Evolutionary conservation across 2,113 vertebrate genomes (phyloP).

Genomic region (Emydura subglobosa): DNA sequence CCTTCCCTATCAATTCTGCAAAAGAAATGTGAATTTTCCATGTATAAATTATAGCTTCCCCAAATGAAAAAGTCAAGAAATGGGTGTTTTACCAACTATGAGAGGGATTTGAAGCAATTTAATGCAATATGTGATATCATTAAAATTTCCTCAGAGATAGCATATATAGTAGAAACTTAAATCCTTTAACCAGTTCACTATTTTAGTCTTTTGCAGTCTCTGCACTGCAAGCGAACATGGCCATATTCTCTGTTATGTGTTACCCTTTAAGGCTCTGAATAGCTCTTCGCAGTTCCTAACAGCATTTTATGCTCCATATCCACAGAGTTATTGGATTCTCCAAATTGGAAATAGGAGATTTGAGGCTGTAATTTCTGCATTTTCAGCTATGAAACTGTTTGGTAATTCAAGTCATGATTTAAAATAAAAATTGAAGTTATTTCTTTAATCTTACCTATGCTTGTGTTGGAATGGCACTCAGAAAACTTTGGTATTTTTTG

Average conservation of each 20-base stretch:
- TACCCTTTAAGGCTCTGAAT: background rate
- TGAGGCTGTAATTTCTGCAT: background rate
- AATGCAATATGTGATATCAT: background rate
- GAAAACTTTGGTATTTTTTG: too few relatives aligned
- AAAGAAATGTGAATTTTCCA: background rate
- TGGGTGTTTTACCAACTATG: background rate
- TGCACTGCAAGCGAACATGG: background rate
- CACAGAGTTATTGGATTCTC: background rate
- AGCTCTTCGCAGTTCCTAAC: background rate
- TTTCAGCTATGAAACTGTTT: background rate
- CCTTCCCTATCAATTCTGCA: accelerated
- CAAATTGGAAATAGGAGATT: background rate
- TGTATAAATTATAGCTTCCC: background rate
- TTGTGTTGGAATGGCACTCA: accelerated
- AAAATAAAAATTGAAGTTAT: background rate
- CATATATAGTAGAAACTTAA: background rate
- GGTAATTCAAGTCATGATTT: background rate
- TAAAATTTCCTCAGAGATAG: background rate
- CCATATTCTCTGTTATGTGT: background rate
- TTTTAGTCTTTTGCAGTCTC: background rate
- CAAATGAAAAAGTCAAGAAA: background rate
- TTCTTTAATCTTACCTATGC: background rate
- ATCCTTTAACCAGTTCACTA: background rate
- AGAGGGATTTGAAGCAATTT: background rate
- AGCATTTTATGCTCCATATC: background rate